A percentile compares a stretch with the other conserved stretches of the same genome.
phyloP scores from a whole-genome alignment of 1,140 invertebrate species.

The Delia radicum region DNA sequence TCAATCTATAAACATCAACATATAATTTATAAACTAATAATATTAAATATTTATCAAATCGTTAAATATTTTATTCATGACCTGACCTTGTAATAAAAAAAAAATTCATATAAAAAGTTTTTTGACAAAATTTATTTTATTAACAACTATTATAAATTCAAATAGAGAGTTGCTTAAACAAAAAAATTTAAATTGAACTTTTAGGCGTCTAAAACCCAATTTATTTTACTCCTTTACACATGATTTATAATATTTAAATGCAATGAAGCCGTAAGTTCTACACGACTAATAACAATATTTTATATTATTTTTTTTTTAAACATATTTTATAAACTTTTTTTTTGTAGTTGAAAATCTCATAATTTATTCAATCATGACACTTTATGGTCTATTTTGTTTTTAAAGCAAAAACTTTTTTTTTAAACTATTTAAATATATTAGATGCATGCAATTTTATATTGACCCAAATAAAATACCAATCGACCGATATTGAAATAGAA shows the following conservation, averaged over 20 bases:
- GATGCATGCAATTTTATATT: constrained; percentile 8
- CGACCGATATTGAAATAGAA: constrained; percentile 15
- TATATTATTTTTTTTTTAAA: background rate
- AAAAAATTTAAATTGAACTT: background rate
- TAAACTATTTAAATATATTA: background rate
- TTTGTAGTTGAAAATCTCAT: background rate
- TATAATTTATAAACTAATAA: no score
- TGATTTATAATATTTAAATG: no score
- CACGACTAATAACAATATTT: background rate
- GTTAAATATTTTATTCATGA: background rate
- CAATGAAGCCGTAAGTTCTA: no score
- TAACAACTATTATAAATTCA: background rate
- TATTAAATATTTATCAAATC: no score
- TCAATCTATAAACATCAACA: no score
- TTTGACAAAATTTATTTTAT: background rate
- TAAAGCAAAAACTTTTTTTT: background rate
- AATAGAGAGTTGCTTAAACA: background rate
- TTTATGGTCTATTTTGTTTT: background rate
- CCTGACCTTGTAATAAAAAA: background rate
- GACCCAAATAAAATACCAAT: constrained; percentile 20
- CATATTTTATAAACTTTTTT: background rate
- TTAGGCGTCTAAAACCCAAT: no score
- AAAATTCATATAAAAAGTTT: background rate
- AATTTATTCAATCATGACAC: constrained; percentile 1
- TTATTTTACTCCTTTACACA: no score